Evolutionary conservation across 2,888 invertebrate species (phyloP).

Genomic region (Muscina levida): DNA sequence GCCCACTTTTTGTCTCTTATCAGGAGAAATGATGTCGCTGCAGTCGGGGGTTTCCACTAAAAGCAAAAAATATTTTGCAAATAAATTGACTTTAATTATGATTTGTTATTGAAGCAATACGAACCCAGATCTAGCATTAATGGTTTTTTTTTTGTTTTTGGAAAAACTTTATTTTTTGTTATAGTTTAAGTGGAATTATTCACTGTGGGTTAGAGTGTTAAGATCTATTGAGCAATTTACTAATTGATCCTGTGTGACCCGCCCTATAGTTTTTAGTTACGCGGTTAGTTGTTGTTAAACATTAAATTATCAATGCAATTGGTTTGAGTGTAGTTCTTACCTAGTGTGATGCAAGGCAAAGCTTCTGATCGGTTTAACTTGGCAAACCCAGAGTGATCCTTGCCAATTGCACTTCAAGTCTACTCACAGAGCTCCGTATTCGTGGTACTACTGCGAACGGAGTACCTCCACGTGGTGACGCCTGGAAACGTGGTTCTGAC

Average conservation of each 20-base stretch:
- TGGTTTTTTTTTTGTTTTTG: constrained; percentile 15
- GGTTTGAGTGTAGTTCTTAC: no score
- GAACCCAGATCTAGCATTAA: constrained; percentile 52
- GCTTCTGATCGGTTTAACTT: no score
- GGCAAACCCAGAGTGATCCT: no score
- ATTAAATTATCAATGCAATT: no score
- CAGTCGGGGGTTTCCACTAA: constrained; percentile 56
- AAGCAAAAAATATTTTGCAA: constrained; percentile 56
- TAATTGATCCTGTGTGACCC: constrained; percentile 16
- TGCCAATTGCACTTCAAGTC: no score
- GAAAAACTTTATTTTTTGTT: constrained; percentile 25
- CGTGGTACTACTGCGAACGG: no score
- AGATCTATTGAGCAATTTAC: constrained; percentile 54
- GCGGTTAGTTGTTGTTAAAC: constrained; percentile 23
- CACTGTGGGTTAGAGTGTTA: constrained; percentile 54
- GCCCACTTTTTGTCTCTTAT: constrained; percentile 41
- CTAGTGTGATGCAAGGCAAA: no score
- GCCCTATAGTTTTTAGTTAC: constrained; percentile 45
- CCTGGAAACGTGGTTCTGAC: no score
- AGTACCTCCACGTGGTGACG: no score
- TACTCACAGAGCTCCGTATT: no score
- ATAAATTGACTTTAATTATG: constrained; percentile 62
- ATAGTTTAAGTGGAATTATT: constrained; percentile 41
- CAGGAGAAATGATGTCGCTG: constrained; percentile 31
- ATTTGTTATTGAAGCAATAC: constrained; percentile 59